Evolutionary conservation across 2,888 invertebrate species (phyloP).

Genomic region (Noctua pronuba): DNA sequence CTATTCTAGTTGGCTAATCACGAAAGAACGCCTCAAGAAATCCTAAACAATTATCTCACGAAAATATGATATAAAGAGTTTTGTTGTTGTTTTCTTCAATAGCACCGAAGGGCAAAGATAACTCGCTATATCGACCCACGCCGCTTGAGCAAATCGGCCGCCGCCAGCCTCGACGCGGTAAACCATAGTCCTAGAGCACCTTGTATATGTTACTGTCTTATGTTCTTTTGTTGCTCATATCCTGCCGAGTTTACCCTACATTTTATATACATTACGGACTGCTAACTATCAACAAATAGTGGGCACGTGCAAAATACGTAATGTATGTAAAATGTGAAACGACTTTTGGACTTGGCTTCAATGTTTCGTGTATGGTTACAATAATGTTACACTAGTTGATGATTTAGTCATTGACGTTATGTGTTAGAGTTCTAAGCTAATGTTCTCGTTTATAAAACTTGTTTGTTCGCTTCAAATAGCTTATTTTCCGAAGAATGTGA

Average conservation of each 20-base stretch:
- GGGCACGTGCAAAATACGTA: constrained; percentile 37
- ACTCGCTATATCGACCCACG: constrained; percentile 88
- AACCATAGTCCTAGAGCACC: constrained; percentile 78
- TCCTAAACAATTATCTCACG: constrained; percentile 7
- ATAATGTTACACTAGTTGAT: constrained; percentile 41
- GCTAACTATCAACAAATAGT: constrained; percentile 16
- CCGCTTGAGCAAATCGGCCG: constrained; percentile 86
- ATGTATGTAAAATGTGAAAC: constrained; percentile 54
- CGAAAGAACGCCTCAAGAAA: background rate
- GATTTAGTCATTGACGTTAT: constrained; percentile 26
- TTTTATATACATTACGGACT: constrained; percentile 60
- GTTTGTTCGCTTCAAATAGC: constrained; percentile 59
- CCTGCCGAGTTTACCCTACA: constrained; percentile 54
- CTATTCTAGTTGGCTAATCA: background rate
- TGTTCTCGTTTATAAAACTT: constrained; percentile 33
- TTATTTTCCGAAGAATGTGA: constrained; percentile 35
- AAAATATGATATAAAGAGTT: constrained; percentile 41
- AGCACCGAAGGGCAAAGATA: constrained; percentile 89
- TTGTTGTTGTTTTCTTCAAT: constrained; percentile 77
- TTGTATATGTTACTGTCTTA: constrained; percentile 74
- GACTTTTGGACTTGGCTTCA: constrained; percentile 52
- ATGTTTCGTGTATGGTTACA: constrained; percentile 62
- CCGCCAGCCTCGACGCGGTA: constrained; percentile 87
- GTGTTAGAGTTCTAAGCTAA: constrained; percentile 20
- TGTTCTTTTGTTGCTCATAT: constrained; percentile 76